A percentile compares a stretch with the other conserved stretches of the same genome.
These are phyloP conservation scores for Lycaena phlaeas DNA, from an alignment of 2,888 invertebrate species.

Conservation along the genomic window DNA sequence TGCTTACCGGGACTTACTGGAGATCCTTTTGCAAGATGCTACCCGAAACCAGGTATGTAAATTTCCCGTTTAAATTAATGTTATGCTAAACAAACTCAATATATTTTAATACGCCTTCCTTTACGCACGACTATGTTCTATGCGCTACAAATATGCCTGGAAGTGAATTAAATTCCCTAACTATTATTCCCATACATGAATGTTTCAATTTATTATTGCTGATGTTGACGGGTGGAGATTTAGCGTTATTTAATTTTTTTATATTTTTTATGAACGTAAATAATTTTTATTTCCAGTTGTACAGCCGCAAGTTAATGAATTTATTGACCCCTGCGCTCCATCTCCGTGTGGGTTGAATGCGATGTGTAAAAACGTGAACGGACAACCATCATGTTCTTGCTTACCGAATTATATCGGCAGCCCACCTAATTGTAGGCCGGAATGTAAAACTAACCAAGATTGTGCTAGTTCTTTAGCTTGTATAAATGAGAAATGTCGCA, in stretches of 20 bases:
- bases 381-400: conserved; percentile 76
- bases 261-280: too few species aligned
- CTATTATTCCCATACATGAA: too few species aligned
- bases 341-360: conserved; percentile 79
- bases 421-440: conserved; percentile 79
- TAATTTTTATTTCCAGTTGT: conserved; percentile 35
- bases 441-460: conserved; percentile 78
- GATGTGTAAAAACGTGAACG: conserved; percentile 68
- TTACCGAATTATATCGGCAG: conserved; percentile 73
- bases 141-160: too few species aligned
- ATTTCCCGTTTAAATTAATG: too few species aligned
- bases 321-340: conserved; percentile 75
- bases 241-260: too few species aligned
- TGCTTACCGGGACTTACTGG: conserved; percentile 75
- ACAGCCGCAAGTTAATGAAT: conserved; percentile 46
- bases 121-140: too few species aligned
- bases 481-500: conserved; percentile 75
- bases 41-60: conserved; percentile 61
- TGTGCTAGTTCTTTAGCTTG: conserved; percentile 78
- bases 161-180: too few species aligned
- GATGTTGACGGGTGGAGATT: too few species aligned
- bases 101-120: too few species aligned
- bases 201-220: too few species aligned
- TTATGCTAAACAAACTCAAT: too few species aligned
- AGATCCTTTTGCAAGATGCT: conserved; percentile 79